Evolutionary conservation across 2,113 vertebrate genomes (phyloP).

Genomic region (Genyomyrus donnyi): DNA sequence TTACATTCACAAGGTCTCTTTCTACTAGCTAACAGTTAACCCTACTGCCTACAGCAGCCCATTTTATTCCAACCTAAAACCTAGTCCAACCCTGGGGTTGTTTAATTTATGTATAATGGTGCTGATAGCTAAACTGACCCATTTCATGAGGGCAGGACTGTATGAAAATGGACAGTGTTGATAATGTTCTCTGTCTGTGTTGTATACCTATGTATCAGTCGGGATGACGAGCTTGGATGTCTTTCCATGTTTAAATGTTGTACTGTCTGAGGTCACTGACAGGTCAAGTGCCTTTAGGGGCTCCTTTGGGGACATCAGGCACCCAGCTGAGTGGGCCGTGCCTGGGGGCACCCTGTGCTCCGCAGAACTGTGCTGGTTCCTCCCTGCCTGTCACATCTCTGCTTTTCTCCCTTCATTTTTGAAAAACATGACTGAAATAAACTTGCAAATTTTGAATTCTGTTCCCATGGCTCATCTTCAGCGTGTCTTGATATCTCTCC

Average conservation of each 20-base stretch:
- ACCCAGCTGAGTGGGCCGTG: constrained; percentile 34
- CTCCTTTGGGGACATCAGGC: constrained; percentile 34
- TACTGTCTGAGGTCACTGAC: constrained; percentile 34
- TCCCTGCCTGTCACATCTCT: constrained; percentile 33
- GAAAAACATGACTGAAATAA: constrained; percentile 61
- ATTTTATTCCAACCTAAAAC: neutral
- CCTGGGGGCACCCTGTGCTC: constrained; percentile 37
- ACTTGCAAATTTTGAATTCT: constrained; percentile 47
- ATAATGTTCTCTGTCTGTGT: constrained; percentile 30
- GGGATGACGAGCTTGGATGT: constrained; percentile 24
- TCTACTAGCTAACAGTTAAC: neutral
- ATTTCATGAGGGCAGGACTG: constrained; percentile 42
- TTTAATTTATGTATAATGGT: constrained; percentile 33
- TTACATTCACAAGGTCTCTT: neutral
- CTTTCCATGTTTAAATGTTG: constrained; percentile 33
- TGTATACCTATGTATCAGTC: constrained; percentile 19
- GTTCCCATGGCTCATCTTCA: constrained; percentile 14
- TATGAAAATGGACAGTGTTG: constrained; percentile 41
- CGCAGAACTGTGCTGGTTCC: constrained; percentile 32
- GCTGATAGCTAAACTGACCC: constrained; percentile 35
- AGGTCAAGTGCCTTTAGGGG: constrained; percentile 45
- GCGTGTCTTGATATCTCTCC: neutral
- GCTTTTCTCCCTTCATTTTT: constrained; percentile 42
- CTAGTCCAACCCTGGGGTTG: neutral
- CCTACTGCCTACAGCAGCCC: neutral